Evolutionary conservation across 1,140 invertebrate species (phyloP).

Genomic region (Liolophura sinensis): DNA sequence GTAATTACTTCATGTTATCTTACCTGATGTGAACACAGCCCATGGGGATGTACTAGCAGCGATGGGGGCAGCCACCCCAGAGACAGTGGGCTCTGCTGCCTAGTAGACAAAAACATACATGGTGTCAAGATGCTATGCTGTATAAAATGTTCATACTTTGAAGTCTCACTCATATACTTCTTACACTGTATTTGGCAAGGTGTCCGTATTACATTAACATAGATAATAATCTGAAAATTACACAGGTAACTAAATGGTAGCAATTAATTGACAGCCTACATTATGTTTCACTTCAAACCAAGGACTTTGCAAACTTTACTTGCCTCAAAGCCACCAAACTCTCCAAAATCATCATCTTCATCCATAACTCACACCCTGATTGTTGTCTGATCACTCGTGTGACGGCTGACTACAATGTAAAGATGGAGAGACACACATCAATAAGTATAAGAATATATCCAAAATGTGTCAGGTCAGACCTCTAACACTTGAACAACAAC

Average conservation of each 20-base stretch:
- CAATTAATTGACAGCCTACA: not conserved
- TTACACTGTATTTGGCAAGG: not conserved
- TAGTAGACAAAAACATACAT: conserved; percentile 18
- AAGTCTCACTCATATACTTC: not conserved
- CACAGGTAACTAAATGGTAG: too few species aligned
- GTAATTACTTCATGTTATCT: not conserved
- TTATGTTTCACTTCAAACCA: not conserved
- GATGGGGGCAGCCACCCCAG: conserved; percentile 12
- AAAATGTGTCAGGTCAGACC: too few species aligned
- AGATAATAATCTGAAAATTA: not conserved
- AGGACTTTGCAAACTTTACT: not conserved
- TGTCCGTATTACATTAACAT: not conserved
- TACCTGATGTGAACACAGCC: conserved; percentile 38
- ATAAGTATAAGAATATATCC: too few species aligned
- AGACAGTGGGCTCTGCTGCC: conserved; percentile 36
- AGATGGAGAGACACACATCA: too few species aligned
- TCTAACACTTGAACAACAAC: too few species aligned
- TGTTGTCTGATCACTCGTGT: not conserved
- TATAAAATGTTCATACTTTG: not conserved
- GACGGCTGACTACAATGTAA: not conserved
- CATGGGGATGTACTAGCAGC: conserved; percentile 34
- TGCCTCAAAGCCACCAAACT: conserved; percentile 53
- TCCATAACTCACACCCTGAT: conserved; percentile 6
- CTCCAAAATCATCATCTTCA: conserved; percentile 47
- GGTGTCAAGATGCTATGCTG: too few species aligned